Conservation (phyloP, 2,113 vertebrate genomes). For the Platichthys stellatus region DNA sequence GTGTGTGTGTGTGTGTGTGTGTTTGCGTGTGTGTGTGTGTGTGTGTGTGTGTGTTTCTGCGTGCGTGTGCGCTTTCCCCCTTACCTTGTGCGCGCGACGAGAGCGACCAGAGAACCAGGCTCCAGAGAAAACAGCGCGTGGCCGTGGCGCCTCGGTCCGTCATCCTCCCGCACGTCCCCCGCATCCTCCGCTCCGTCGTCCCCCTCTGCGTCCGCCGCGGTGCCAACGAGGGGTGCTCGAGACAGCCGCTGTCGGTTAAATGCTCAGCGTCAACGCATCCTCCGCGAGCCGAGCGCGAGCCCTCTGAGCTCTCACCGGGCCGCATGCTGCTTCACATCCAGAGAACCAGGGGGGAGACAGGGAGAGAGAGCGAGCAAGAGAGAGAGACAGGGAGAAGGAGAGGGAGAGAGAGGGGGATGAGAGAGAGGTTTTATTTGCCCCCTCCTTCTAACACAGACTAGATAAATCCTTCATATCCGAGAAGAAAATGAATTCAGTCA, state of each 20-base stretch:
- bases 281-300: slow-evolving; percentile 76
- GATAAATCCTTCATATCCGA: slow-evolving; percentile 74
- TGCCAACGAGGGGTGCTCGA: slow-evolving; percentile 54
- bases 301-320: slow-evolving; percentile 80
- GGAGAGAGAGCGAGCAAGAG: slow-evolving; percentile 15
- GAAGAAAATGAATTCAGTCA: slow-evolving; percentile 55
- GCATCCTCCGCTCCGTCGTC: slow-evolving; percentile 52
- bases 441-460: slow-evolving; percentile 69
- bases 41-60: neutral
- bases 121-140: slow-evolving; percentile 77
- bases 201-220: slow-evolving; percentile 58
- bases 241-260: slow-evolving; percentile 19
- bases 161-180: slow-evolving; percentile 48
- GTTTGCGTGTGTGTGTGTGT: neutral
- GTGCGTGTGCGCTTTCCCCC: slow-evolving; percentile 46
- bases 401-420: neutral
- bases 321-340: slow-evolving; percentile 83
- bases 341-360: slow-evolving; percentile 56
- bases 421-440: slow-evolving; percentile 57
- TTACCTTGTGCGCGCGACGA: slow-evolving; percentile 77
- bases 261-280: slow-evolving; percentile 64
- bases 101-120: slow-evolving; percentile 72
- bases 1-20: neutral
- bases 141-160: slow-evolving; percentile 67
- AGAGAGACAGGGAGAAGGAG: slow-evolving; percentile 3